Evolutionary conservation across 2,113 vertebrate species (phyloP).

Genomic region (Melanerpes formicivorus): DNA sequence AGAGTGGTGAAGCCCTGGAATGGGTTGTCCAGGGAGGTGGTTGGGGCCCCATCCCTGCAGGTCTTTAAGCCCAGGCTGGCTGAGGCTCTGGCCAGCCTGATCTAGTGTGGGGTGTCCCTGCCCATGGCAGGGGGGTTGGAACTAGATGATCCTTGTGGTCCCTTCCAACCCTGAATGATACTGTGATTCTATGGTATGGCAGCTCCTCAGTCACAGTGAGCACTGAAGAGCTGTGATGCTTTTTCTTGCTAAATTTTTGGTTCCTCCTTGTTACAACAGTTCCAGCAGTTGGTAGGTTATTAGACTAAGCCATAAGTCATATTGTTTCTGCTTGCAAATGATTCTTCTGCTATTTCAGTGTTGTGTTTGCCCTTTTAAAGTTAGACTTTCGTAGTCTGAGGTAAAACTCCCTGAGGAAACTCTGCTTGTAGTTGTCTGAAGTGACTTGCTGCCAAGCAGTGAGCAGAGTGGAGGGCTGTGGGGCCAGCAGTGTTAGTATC

Average conservation of each 20-base stretch:
- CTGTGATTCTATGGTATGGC: no score
- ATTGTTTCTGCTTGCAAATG: background rate
- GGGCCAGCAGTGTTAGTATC: fast-evolving
- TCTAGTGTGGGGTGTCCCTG: no score
- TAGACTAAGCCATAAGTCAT: background rate
- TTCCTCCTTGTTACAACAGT: background rate
- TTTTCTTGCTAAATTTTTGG: background rate
- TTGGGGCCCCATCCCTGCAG: no score
- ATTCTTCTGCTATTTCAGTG: background rate
- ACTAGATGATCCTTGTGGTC: no score
- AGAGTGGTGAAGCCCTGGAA: no score
- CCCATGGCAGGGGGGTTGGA: no score
- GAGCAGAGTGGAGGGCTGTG: background rate
- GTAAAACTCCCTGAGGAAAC: background rate
- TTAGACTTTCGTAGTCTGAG: background rate
- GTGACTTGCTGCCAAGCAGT: background rate
- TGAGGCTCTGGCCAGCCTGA: no score
- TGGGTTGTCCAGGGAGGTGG: no score
- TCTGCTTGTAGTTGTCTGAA: background rate
- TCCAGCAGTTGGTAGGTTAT: fast-evolving
- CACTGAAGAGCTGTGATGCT: background rate
- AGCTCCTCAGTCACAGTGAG: background rate
- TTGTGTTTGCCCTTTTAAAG: background rate
- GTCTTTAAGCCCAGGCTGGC: no score
- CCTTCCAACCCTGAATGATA: no score